A percentile compares a stretch with the other conserved stretches of the same genome.
Conservation (phyloP, 2,797 vertebrate genomes). For the Cichlasoma orientale region DNA sequence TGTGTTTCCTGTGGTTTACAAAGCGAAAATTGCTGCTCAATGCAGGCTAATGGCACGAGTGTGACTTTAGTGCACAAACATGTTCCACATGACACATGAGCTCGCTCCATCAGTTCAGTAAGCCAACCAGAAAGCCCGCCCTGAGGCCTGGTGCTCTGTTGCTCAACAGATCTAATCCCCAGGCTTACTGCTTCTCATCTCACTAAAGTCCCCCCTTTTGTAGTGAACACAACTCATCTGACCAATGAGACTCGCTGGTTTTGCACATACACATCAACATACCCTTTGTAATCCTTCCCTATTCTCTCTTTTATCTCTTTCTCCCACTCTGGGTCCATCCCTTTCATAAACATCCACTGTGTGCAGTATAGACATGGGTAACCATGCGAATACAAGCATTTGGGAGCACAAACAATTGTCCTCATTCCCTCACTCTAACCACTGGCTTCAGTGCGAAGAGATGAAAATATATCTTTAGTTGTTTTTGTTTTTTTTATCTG, state of each 20-base stretch:
- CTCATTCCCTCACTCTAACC: slow-evolving; percentile 23
- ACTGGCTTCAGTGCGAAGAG: slow-evolving; percentile 12
- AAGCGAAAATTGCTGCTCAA: slow-evolving; percentile 23
- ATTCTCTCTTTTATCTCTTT: slow-evolving; percentile 49
- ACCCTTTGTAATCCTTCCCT: slow-evolving; percentile 51
- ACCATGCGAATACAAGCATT: slow-evolving; percentile 49
- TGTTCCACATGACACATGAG: slow-evolving; percentile 62
- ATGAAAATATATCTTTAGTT: slow-evolving; percentile 23
- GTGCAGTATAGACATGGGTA: slow-evolving; percentile 23
- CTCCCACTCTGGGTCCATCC: slow-evolving; percentile 33
- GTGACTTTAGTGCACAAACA: slow-evolving; percentile 44
- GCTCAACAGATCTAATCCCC: slow-evolving; percentile 70
- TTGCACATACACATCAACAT: slow-evolving; percentile 37
- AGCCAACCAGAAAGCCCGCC: slow-evolving; percentile 51
- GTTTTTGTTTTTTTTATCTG: slow-evolving; percentile 23
- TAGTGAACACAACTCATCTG: slow-evolving; percentile 72
- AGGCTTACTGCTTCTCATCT: slow-evolving; percentile 74
- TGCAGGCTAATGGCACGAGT: slow-evolving; percentile 12
- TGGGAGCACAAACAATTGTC: slow-evolving; percentile 42
- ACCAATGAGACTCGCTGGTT: slow-evolving; percentile 51
- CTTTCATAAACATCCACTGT: slow-evolving; percentile 60
- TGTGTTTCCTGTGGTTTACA: slow-evolving; percentile 18
- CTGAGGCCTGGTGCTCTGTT: slow-evolving; percentile 46
- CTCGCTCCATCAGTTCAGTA: slow-evolving; percentile 40
- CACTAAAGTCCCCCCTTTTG: slow-evolving; percentile 74